These are phyloP conservation scores for Ophioninae sp. DNA, from an alignment of 2,888 invertebrate species.

Conservation along the genomic window DNA sequence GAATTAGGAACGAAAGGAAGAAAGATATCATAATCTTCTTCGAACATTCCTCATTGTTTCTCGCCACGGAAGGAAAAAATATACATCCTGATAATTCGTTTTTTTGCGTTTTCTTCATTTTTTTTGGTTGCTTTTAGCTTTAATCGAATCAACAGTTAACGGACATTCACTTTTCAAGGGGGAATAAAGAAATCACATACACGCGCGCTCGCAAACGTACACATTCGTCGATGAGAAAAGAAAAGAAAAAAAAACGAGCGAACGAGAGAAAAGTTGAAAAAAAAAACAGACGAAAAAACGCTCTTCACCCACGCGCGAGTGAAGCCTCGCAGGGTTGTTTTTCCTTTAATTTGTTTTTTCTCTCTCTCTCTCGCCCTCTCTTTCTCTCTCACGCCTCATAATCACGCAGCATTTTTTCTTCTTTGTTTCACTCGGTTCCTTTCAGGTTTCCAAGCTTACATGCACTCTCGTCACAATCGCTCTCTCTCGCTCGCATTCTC, in stretches of 20 bases:
- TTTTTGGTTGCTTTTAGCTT: slow-evolving; percentile 61
- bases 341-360: slow-evolving; percentile 6
- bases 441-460: not conserved
- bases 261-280: not conserved
- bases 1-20: slow-evolving; percentile 2
- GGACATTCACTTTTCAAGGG: slow-evolving; percentile 72
- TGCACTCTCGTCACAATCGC: slow-evolving; percentile 14
- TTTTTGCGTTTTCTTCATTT: not conserved
- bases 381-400: slow-evolving; percentile 23
- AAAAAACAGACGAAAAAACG: not conserved
- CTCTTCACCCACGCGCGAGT: slow-evolving; percentile 20
- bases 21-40: not conserved
- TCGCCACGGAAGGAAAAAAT: slow-evolving; percentile 23
- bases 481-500: not conserved
- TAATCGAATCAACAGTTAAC: slow-evolving; percentile 75
- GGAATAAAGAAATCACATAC: slow-evolving; percentile 66
- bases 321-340: slow-evolving; percentile 4
- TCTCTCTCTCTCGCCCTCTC: slow-evolving; percentile 21
- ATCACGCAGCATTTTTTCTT: slow-evolving; percentile 3
- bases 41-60: not conserved
- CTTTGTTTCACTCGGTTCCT: not conserved
- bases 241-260: slow-evolving; percentile 25
- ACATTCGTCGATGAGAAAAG: slow-evolving; percentile 51
- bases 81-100: slow-evolving; percentile 7
- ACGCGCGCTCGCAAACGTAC: slow-evolving; percentile 58